phyloP scores from a whole-genome alignment of 1,140 invertebrate species.

The Globodera rostochiensis region DNA sequence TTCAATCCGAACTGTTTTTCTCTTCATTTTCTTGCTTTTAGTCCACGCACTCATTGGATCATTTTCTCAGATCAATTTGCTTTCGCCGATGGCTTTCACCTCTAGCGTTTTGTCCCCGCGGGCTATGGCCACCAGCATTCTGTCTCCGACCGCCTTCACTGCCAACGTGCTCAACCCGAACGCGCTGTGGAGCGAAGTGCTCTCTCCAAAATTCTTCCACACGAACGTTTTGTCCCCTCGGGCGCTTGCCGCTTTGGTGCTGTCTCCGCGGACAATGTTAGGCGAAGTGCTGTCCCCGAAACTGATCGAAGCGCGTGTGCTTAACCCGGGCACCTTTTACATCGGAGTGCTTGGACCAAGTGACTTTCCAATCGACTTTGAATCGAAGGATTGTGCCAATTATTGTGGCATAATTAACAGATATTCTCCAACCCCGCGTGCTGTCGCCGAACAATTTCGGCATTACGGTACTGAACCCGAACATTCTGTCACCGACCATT shows the following conservation, averaged over 20 bases:
- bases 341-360: constrained; percentile 35
- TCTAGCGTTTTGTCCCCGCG: constrained; percentile 31
- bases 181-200: constrained; percentile 33
- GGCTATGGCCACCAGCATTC: constrained; percentile 28
- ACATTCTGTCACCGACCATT: constrained; percentile 37
- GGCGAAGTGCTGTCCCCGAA: constrained; percentile 41
- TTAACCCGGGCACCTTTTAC: constrained; percentile 39
- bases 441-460: constrained; percentile 34
- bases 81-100: constrained; percentile 30
- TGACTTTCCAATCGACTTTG: constrained; percentile 20
- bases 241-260: constrained; percentile 34
- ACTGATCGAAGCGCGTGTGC: constrained; percentile 34
- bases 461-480: constrained; percentile 39
- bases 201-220: constrained; percentile 41
- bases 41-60: neutral
- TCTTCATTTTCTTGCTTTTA: neutral
- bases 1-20: neutral
- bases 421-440: constrained; percentile 30
- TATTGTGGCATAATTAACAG: neutral
- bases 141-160: constrained; percentile 39
- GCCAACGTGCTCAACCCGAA: constrained; percentile 34
- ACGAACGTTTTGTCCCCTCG: constrained; percentile 36
- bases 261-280: constrained; percentile 39
- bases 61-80: constrained; percentile 23
- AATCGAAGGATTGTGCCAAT: neutral